Conservation (phyloP, 2,113 vertebrate genomes). For the Noctilio leporinus region DNA sequence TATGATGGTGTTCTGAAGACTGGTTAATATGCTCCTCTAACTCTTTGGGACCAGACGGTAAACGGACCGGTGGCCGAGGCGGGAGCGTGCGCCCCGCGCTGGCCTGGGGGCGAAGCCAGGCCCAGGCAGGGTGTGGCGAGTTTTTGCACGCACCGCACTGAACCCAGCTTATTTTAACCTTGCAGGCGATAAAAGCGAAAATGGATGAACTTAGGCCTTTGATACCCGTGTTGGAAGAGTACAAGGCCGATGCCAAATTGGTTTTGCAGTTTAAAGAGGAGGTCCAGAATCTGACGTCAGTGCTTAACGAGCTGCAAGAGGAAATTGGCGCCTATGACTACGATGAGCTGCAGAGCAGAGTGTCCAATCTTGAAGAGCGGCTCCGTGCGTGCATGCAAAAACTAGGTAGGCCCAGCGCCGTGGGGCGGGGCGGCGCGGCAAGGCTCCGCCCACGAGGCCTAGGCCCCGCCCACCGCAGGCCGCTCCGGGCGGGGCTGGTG, state of each 20-base stretch:
- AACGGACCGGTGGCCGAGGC: conserved; percentile 39
- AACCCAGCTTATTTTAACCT: conserved; percentile 99
- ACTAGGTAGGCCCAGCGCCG: conserved; percentile 95
- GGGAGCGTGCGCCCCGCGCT: conserved; percentile 61
- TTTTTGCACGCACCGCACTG: conserved; percentile 91
- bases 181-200: conserved; percentile 99
- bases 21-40: conserved; percentile 86
- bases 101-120: conserved; percentile 75
- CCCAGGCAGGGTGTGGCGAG: conserved; percentile 83
- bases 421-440: conserved; percentile 64
- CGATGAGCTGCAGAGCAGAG: conserved; percentile 98
- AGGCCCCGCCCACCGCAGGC: conserved; percentile 51
- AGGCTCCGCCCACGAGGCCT: not conserved
- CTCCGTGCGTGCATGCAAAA: conserved; percentile 99
- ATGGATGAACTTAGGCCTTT: conserved; percentile 99
- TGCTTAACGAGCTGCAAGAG: conserved; percentile 98
- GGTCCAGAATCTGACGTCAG: conserved; percentile 99
- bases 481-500: conserved; percentile 69
- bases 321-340: conserved; percentile 99
- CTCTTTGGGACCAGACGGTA: conserved; percentile 65
- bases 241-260: conserved; percentile 99
- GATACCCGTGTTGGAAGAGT: conserved; percentile 99
- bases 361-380: conserved; percentile 99
- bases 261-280: conserved; percentile 99
- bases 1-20: conserved; percentile 94